Conservation (phyloP, 2,797 vertebrate species). For the Cheirogaleus major region DNA sequence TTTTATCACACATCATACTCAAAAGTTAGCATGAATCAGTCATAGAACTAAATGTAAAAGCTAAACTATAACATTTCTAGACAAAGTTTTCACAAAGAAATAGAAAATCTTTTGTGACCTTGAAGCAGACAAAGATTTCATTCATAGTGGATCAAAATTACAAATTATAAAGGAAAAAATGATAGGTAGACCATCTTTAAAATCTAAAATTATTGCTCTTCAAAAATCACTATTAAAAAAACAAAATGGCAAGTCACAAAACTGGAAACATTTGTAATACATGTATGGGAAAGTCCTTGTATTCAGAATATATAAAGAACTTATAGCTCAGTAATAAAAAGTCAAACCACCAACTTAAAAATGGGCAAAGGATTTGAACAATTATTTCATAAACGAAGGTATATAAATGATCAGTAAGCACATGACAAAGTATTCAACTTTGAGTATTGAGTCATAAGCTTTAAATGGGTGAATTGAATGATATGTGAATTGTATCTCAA, state of each 20-base stretch:
- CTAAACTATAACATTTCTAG: background rate
- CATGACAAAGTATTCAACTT: background rate
- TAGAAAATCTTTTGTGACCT: background rate
- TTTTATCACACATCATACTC: background rate
- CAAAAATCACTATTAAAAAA: background rate
- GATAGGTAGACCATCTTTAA: background rate
- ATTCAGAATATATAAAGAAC: background rate
- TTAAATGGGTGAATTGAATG: background rate
- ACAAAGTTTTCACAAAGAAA: background rate
- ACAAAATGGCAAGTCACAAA: background rate
- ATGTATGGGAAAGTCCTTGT: background rate
- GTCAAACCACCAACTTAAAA: background rate
- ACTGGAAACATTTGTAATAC: background rate
- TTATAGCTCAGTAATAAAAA: background rate
- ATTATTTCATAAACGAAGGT: background rate
- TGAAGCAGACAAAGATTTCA: background rate
- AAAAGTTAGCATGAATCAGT: background rate
- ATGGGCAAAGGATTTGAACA: background rate
- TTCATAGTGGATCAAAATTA: background rate
- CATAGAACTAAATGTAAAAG: background rate
- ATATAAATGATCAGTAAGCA: background rate
- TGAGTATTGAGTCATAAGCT: background rate
- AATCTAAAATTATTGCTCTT: background rate
- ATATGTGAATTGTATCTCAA: background rate
- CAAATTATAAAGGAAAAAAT: background rate